Evolutionary conservation across 2,888 invertebrate species (phyloP).

Genomic region (Apantesis nais): DNA sequence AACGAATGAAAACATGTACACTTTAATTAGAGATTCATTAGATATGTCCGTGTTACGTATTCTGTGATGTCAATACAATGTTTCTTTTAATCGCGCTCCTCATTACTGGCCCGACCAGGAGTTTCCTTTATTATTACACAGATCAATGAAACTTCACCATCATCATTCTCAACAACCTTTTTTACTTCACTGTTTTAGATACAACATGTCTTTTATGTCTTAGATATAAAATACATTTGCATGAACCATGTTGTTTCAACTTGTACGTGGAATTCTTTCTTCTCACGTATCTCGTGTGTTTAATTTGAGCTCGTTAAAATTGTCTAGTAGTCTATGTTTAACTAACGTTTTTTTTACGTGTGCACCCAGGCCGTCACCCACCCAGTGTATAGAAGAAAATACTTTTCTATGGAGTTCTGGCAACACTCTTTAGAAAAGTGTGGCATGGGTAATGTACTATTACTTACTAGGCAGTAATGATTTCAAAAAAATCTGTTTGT

Average conservation of each 20-base stretch:
- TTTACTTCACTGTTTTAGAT: background rate
- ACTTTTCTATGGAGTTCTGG: background rate
- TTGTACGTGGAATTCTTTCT: background rate
- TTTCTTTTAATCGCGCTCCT: conserved; percentile 1
- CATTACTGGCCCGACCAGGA: background rate
- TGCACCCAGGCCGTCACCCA: no score
- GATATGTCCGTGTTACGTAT: conserved; percentile 42
- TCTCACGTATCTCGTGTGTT: no score
- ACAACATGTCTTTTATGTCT: background rate
- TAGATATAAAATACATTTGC: background rate
- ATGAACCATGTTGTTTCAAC: background rate
- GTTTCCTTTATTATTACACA: background rate
- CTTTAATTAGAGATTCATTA: conserved; percentile 52
- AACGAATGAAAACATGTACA: conserved; percentile 52
- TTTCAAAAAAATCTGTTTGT: background rate
- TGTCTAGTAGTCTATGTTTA: no score
- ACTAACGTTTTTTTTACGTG: no score
- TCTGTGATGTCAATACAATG: conserved; percentile 9
- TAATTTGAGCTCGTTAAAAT: no score
- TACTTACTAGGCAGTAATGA: no score
- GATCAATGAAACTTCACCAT: background rate
- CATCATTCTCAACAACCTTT: background rate
- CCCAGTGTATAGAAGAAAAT: background rate
- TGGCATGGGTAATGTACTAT: background rate
- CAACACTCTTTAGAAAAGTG: background rate